Evolutionary conservation across 2,888 invertebrate genomes (phyloP).

Genomic region (Drosophila cognata): DNA sequence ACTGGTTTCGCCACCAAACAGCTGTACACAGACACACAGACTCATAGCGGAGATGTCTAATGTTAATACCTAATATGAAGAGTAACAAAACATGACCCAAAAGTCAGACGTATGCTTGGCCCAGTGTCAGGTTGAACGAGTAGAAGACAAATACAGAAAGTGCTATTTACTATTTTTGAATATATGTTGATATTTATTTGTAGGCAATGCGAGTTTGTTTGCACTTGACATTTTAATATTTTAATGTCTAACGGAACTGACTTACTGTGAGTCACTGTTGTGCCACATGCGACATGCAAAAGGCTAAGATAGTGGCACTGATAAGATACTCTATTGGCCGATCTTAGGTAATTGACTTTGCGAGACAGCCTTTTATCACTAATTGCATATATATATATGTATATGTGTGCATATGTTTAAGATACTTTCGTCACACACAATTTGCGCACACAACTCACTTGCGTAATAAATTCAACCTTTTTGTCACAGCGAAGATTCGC

Average conservation of each 20-base stretch:
- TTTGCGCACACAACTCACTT: constrained; percentile 62
- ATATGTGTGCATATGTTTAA: not conserved
- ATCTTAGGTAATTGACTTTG: constrained; percentile 8
- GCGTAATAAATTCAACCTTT: constrained; percentile 64
- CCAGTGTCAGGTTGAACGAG: constrained; percentile 11
- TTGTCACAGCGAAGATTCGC: constrained; percentile 49
- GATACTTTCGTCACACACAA: constrained; percentile 5
- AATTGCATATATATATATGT: not conserved
- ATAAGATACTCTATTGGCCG: constrained; percentile 26
- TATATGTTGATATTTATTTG: not conserved
- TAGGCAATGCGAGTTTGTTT: constrained; percentile 32
- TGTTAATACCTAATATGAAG: constrained; percentile 38
- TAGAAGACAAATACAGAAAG: constrained; percentile 16
- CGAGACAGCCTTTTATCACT: constrained; percentile 28
- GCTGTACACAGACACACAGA: constrained; percentile 56
- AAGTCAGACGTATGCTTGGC: constrained; percentile 54
- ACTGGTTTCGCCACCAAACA: constrained; percentile 70
- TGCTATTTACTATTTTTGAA: constrained; percentile 8
- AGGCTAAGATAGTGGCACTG: constrained; percentile 26
- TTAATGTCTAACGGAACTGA: constrained; percentile 21
- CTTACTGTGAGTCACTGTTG: constrained; percentile 36
- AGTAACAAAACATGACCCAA: constrained; percentile 13
- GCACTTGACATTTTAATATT: constrained; percentile 34
- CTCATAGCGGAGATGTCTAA: constrained; percentile 27
- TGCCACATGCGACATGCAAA: not conserved